Conservation (phyloP, 2,888 invertebrate species). For the Aromia moschata region DNA sequence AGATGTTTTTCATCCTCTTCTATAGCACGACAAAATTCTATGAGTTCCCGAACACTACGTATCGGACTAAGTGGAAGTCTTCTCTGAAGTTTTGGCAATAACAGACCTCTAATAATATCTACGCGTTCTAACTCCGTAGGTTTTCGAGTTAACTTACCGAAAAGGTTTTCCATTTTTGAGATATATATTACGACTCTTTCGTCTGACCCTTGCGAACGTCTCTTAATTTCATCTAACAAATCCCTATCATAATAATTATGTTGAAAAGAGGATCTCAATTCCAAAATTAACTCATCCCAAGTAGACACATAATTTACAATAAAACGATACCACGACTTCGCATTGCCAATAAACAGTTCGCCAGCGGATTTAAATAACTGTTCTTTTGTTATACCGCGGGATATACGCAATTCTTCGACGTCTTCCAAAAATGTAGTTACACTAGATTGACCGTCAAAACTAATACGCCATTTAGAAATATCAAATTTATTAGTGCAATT, state of each 20-base stretch:
- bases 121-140: background rate
- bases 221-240: conserved; percentile 15
- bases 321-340: background rate
- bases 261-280: conserved; percentile 7
- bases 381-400: conserved; percentile 8
- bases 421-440: conserved; percentile 16
- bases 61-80: background rate
- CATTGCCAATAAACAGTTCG: conserved; percentile 4
- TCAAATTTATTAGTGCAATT: background rate
- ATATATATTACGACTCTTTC: conserved; percentile 7
- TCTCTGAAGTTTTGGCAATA: background rate
- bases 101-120: conserved; percentile 5
- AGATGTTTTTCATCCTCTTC: conserved; percentile 1
- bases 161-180: conserved; percentile 6
- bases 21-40: background rate
- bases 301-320: too few species aligned
- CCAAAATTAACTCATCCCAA: background rate
- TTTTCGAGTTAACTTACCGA: conserved; percentile 2
- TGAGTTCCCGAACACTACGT: background rate
- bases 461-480: conserved; percentile 12
- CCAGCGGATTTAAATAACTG: conserved; percentile 10
- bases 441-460: conserved; percentile 13
- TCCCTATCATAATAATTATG: conserved; percentile 11
- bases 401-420: conserved; percentile 6
- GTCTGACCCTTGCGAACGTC: conserved; percentile 4